Percentiles rank a stretch among this genome's conserved stretches.
phyloP scores from a whole-genome alignment of 1,140 invertebrate species.

The Pomacea maculata region DNA sequence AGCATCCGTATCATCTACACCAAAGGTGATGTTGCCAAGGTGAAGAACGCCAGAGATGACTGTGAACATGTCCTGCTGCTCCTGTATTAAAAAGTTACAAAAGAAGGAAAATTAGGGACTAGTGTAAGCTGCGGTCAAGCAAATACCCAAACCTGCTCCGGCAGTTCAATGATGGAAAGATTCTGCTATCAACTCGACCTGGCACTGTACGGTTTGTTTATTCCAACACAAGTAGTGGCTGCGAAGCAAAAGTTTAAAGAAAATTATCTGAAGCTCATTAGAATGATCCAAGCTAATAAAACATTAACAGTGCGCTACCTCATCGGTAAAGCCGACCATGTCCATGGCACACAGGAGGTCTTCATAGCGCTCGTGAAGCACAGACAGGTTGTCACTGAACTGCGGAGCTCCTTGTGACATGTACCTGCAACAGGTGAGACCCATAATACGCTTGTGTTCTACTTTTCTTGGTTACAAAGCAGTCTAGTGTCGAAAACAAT shows the following conservation, averaged over 20 bases:
- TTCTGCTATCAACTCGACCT: too few species aligned
- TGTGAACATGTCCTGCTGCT: conserved; percentile 59
- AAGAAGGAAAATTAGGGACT: not conserved
- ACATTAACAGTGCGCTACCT: conserved; percentile 35
- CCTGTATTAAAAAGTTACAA: conserved; percentile 37
- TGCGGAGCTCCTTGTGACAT: conserved; percentile 40
- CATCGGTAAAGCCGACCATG: conserved; percentile 63
- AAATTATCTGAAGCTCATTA: too few species aligned
- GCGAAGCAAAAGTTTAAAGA: too few species aligned
- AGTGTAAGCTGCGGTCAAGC: not conserved
- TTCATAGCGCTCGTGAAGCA: conserved; percentile 49
- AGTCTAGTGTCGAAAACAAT: too few species aligned
- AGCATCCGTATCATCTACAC: conserved; percentile 53
- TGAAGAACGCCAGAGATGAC: conserved; percentile 58
- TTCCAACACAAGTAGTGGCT: too few species aligned
- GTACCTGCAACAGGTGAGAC: conserved; percentile 34
- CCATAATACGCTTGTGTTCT: too few species aligned
- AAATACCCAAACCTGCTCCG: not conserved
- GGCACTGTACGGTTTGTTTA: too few species aligned
- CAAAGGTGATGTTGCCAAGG: conserved; percentile 60
- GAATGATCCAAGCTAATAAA: too few species aligned
- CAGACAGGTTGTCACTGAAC: conserved; percentile 30
- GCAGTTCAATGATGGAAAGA: too few species aligned
- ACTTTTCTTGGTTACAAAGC: too few species aligned
- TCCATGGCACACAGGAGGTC: conserved; percentile 61